phyloP scores from a whole-genome alignment of 2,888 invertebrate genomes.

The Hirtodrosophila histrioides region DNA sequence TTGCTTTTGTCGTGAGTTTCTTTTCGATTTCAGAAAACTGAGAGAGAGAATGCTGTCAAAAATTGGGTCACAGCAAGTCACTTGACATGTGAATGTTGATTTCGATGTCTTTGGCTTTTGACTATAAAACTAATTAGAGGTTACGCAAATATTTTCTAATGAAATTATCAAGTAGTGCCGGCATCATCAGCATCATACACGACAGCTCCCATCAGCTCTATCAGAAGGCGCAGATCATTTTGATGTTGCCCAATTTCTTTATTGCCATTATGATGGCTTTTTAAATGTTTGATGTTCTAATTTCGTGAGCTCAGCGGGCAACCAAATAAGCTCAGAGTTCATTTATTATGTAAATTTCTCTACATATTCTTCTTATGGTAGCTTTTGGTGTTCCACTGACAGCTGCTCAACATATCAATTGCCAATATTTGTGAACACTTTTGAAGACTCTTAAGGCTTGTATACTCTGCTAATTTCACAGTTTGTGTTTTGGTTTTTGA shows the following conservation, averaged over 20 bases:
- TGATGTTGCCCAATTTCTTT: slow-evolving; percentile 49
- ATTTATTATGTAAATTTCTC: slow-evolving; percentile 52
- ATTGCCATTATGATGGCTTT: slow-evolving; percentile 48
- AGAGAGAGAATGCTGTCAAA: slow-evolving; percentile 36
- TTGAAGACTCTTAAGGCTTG: slow-evolving; percentile 27
- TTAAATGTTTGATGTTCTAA: slow-evolving; percentile 62
- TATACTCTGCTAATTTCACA: slow-evolving; percentile 59
- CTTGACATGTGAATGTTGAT: slow-evolving; percentile 54
- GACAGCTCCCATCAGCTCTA: slow-evolving; percentile 28
- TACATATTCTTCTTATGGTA: slow-evolving; percentile 16
- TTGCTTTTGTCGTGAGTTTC: not conserved
- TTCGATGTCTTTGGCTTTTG: slow-evolving; percentile 29
- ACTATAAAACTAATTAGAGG: slow-evolving; percentile 62
- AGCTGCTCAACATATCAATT: slow-evolving; percentile 47
- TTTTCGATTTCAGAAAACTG: slow-evolving; percentile 24
- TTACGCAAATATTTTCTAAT: slow-evolving; percentile 62
- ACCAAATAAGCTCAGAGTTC: slow-evolving; percentile 15
- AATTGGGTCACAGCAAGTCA: slow-evolving; percentile 63
- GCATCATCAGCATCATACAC: slow-evolving; percentile 26
- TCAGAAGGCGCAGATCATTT: slow-evolving; percentile 41
- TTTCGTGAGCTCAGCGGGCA: slow-evolving; percentile 44
- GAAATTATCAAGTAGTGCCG: slow-evolving; percentile 64
- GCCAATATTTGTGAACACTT: slow-evolving; percentile 22
- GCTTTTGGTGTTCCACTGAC: slow-evolving; percentile 10
- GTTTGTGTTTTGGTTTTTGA: slow-evolving; percentile 27